Conservation (phyloP, 1,140 invertebrate genomes). For the Camponotus pennsylvanicus region DNA sequence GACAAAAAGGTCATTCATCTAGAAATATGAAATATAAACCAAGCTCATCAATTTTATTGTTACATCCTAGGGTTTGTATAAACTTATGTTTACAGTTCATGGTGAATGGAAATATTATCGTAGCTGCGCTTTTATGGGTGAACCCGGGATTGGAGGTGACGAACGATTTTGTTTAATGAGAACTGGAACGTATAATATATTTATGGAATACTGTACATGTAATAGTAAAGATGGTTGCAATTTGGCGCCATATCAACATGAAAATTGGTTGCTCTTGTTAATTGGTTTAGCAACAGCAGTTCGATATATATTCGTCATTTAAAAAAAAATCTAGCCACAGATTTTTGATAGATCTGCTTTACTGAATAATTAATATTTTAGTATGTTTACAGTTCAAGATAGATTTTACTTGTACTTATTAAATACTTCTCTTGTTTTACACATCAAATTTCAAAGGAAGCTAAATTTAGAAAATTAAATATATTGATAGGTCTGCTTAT, state of each 20-base stretch:
- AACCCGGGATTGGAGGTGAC: constrained; percentile 95
- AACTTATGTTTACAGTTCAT: constrained; percentile 89
- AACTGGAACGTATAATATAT: constrained; percentile 96
- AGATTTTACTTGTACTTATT: constrained; percentile 69
- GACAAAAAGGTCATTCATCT: constrained; percentile 92
- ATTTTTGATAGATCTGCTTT: constrained; percentile 56
- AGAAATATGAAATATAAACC: not conserved
- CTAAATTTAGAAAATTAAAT: not conserved
- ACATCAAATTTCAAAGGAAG: constrained; percentile 44
- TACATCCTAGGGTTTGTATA: constrained; percentile 58
- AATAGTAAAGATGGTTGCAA: constrained; percentile 97
- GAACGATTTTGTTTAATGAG: constrained; percentile 96
- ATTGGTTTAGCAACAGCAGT: constrained; percentile 41
- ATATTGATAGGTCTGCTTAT: not conserved
- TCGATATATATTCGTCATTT: constrained; percentile 42
- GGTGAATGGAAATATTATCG: constrained; percentile 96
- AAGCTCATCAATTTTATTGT: not conserved
- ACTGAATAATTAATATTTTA: constrained; percentile 33
- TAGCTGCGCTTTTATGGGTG: constrained; percentile 95
- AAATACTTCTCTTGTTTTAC: constrained; percentile 47
- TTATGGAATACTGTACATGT: constrained; percentile 97
- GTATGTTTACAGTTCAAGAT: constrained; percentile 47
- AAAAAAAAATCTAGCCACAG: constrained; percentile 60
- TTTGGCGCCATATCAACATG: constrained; percentile 81
- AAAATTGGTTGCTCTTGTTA: constrained; percentile 59